Evolutionary conservation across 2,888 invertebrate genomes (phyloP).

Genomic region (Callimorpha dominula): DNA sequence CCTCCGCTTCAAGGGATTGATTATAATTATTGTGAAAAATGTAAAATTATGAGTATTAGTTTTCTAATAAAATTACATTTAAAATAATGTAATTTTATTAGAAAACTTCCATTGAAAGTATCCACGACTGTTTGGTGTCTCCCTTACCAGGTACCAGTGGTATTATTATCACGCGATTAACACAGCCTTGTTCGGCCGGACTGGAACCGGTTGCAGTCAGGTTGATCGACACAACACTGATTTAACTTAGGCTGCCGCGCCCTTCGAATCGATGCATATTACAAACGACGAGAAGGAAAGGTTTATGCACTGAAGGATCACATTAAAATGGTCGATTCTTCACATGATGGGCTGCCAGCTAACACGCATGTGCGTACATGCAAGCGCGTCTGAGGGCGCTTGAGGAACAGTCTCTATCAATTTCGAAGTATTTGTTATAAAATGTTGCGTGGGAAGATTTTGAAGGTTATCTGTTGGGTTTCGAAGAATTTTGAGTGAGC

Average conservation of each 20-base stretch:
- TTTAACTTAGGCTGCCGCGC: slow-evolving; percentile 49
- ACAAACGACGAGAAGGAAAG: slow-evolving; percentile 18
- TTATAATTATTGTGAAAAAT: no score
- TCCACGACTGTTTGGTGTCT: slow-evolving; percentile 37
- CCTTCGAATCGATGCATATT: slow-evolving; percentile 23
- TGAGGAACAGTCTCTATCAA: slow-evolving; percentile 43
- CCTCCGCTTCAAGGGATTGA: no score
- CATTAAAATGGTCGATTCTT: slow-evolving; percentile 45
- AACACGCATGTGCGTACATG: slow-evolving; percentile 54
- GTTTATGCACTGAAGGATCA: slow-evolving; percentile 37
- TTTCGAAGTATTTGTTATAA: slow-evolving; percentile 45
- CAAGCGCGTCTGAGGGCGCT: slow-evolving; percentile 34
- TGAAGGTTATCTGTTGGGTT: slow-evolving; percentile 50
- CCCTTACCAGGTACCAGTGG: slow-evolving; percentile 58
- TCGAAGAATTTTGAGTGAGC: slow-evolving; percentile 28
- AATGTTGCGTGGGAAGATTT: slow-evolving; percentile 46
- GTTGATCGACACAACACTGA: slow-evolving; percentile 59
- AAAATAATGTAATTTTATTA: slow-evolving; percentile 24
- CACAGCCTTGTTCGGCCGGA: slow-evolving; percentile 66
- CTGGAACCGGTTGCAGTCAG: slow-evolving; percentile 78
- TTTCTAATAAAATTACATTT: not conserved
- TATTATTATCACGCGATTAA: slow-evolving; percentile 72
- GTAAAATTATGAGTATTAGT: not conserved
- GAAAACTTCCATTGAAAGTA: slow-evolving; percentile 29
- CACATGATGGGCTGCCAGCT: slow-evolving; percentile 31